These are phyloP conservation scores for Hermetia illucens DNA, from an alignment of 1,140 invertebrate species.

Conservation along the genomic window DNA sequence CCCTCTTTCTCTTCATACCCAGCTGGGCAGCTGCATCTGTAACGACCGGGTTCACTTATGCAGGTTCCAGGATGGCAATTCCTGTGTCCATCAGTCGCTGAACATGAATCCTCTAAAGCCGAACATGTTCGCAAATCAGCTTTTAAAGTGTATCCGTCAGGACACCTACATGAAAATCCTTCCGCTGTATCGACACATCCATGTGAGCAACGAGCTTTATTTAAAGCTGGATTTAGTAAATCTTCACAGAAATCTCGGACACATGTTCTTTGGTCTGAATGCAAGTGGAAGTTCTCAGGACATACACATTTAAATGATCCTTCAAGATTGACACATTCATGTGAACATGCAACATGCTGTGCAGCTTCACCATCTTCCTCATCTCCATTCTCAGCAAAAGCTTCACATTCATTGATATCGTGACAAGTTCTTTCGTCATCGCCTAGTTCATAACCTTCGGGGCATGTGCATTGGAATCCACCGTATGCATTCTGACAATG, in stretches of 20 bases:
- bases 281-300: slow-evolving; percentile 20
- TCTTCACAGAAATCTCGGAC: slow-evolving; percentile 18
- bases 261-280: slow-evolving; percentile 26
- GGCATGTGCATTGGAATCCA: slow-evolving; percentile 45
- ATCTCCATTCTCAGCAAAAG: slow-evolving; percentile 25
- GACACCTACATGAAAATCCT: slow-evolving; percentile 26
- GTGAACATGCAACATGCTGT: slow-evolving; percentile 34
- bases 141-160: slow-evolving; percentile 35
- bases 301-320: slow-evolving; percentile 48
- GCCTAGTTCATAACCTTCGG: slow-evolving; percentile 34
- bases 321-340: slow-evolving; percentile 46
- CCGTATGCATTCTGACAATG: slow-evolving; percentile 10
- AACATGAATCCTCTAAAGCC: slow-evolving; percentile 32
- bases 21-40: slow-evolving; percentile 33
- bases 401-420: slow-evolving; percentile 52
- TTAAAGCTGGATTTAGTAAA: slow-evolving; percentile 21
- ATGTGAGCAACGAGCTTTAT: slow-evolving; percentile 35
- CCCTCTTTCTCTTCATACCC: slow-evolving; percentile 28
- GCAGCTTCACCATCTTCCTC: slow-evolving; percentile 14
- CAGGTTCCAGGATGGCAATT: slow-evolving; percentile 32
- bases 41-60: slow-evolving; percentile 30
- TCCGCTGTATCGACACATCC: slow-evolving; percentile 39
- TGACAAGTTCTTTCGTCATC: slow-evolving; percentile 30
- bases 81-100: slow-evolving; percentile 13
- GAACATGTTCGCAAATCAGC: slow-evolving; percentile 34